Percentiles rank a stretch among this genome's conserved stretches.
Conservation (phyloP, 2,888 invertebrate species). For the Leucoptera coffeella region DNA sequence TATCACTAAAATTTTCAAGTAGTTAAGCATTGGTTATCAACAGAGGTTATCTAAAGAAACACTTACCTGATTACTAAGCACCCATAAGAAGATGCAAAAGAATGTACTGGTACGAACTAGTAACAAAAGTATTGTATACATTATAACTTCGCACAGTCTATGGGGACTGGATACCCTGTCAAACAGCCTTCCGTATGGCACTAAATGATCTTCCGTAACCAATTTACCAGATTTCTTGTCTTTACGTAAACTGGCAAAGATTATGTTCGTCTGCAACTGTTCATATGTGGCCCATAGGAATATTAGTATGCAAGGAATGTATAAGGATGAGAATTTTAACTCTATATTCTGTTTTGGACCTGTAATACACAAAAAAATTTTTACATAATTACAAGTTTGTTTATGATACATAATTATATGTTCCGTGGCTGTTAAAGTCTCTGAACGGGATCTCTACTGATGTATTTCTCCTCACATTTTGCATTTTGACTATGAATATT, state of each 20-base stretch:
- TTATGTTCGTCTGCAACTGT: constrained; percentile 66
- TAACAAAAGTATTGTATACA: constrained; percentile 61
- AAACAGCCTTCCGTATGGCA: constrained; percentile 76
- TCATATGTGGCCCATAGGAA: constrained; percentile 71
- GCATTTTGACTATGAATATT: too few species aligned
- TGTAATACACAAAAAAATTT: too few species aligned
- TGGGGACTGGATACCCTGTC: constrained; percentile 78
- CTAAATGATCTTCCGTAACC: constrained; percentile 62
- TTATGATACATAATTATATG: too few species aligned
- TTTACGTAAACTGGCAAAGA: constrained; percentile 73
- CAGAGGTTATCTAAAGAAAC: constrained; percentile 2
- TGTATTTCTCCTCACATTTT: too few species aligned
- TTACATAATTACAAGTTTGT: too few species aligned
- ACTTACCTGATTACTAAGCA: constrained; percentile 72
- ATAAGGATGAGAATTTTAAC: too few species aligned
- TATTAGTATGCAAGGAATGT: constrained; percentile 39
- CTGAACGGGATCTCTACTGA: too few species aligned
- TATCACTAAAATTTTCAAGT: too few species aligned
- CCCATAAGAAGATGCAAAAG: constrained; percentile 69
- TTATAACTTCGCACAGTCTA: constrained; percentile 68
- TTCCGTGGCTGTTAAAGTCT: too few species aligned
- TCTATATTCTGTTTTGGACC: too few species aligned
- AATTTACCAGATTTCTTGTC: constrained; percentile 63
- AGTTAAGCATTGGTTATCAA: too few species aligned
- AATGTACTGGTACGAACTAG: constrained; percentile 64